Conservation (phyloP, 1,140 invertebrate genomes). For the Helicoverpa armigera region DNA sequence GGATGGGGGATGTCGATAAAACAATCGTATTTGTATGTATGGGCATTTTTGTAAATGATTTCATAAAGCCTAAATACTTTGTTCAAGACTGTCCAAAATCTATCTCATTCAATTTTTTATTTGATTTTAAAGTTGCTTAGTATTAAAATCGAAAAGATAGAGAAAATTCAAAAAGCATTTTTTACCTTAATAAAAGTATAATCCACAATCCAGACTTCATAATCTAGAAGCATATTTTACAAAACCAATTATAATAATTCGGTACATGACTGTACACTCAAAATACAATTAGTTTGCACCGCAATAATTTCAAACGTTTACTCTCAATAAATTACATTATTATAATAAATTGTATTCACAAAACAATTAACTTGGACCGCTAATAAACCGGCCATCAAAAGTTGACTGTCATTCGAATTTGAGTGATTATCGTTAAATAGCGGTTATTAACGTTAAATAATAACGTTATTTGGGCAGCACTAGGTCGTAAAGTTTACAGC, state of each 20-base stretch:
- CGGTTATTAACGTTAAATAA: conserved; percentile 24
- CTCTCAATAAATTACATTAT: not conserved
- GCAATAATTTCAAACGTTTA: not conserved
- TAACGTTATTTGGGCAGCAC: conserved; percentile 32
- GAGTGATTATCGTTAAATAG: conserved; percentile 34
- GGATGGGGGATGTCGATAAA: not conserved
- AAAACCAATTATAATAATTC: no score
- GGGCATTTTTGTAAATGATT: not conserved
- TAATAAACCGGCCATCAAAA: conserved; percentile 26
- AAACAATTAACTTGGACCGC: conserved; percentile 13
- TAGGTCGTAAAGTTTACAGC: conserved; percentile 39
- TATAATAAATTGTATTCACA: conserved; percentile 12
- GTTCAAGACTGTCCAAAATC: no score
- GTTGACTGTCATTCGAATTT: not conserved
- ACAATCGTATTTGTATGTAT: not conserved
- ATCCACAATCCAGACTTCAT: no score
- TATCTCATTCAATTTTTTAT: no score
- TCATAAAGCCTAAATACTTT: no score
- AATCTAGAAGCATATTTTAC: no score
- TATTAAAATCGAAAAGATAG: no score
- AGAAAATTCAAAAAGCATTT: no score
- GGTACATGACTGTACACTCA: not conserved
- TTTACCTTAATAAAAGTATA: no score
- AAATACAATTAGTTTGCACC: conserved; percentile 8
- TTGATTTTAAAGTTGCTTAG: no score